Conservation (phyloP, 2,797 vertebrate species). For the Ctenopoma multispine region DNA sequence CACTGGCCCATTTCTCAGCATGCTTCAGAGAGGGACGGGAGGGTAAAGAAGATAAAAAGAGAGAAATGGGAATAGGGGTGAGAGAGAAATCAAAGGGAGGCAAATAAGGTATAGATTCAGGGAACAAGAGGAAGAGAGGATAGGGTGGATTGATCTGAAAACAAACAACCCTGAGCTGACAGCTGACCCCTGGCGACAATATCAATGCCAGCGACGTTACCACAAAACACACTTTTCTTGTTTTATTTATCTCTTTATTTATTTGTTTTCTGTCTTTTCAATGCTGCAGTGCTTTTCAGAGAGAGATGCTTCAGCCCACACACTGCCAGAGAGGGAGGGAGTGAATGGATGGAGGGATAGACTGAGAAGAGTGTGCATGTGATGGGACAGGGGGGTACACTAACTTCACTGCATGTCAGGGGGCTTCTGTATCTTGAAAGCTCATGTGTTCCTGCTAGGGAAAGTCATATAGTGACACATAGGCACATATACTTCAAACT, state of each 20-base stretch:
- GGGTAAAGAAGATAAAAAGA: not conserved
- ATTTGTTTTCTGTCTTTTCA: conserved; percentile 47
- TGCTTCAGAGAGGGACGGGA: conserved; percentile 49
- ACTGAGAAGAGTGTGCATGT: conserved; percentile 18
- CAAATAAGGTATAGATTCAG: not conserved
- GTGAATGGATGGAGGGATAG: conserved; percentile 51
- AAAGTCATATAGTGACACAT: conserved; percentile 16
- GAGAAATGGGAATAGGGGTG: not conserved
- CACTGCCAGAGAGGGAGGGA: conserved; percentile 47
- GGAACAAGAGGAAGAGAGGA: not conserved
- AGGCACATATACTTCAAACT: not conserved
- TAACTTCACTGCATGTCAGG: conserved; percentile 49
- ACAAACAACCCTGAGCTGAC: not conserved
- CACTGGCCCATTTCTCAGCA: conserved; percentile 71
- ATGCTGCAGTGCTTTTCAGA: conserved; percentile 71
- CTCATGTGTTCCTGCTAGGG: conserved; percentile 32
- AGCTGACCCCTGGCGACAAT: not conserved
- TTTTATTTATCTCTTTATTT: conserved; percentile 19
- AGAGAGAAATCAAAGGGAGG: conserved; percentile 23
- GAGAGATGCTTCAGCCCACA: conserved; percentile 73
- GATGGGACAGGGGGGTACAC: conserved; percentile 1
- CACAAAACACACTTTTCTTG: not conserved
- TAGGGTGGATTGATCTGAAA: not conserved
- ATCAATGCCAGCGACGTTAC: not conserved
- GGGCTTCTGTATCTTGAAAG: conserved; percentile 57